Base-by-base conservation (phyloP, 1,140 invertebrate genomes). In the Drosophila bocqueti region DNA sequence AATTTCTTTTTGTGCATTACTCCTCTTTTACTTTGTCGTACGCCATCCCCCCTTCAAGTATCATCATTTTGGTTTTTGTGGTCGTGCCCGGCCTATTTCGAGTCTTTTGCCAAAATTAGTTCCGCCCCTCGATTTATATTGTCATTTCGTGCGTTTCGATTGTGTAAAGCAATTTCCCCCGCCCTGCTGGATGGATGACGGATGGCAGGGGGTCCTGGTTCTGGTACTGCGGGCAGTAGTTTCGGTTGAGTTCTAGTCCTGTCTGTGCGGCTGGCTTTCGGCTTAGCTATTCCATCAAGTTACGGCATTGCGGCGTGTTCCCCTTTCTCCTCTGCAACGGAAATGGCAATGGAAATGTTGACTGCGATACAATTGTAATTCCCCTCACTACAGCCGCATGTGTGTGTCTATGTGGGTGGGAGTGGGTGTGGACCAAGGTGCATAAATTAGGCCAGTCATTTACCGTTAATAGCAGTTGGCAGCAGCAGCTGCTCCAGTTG, bases 91-190 rank as follows among this genome's bases (percentile, higher is more conserved):
- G 85, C 85, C 85, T 90, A 90, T 89, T 90, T 90, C 81, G 69
- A 89, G 85, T 89, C 85, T 89, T 90, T 90, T 81, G 86, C 85
- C 81, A 90, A 74, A 89, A 89, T 89, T 90, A 89, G 85, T 85
- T 89, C 85, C 85, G 85, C 85, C 85, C 85, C 85, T 90, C 85
- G 85, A 89, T 89, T 89, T 89, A 89, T 89, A 90, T 89, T 89
- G 85, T 89, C 85, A 90, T 89, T 89, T 90, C 81, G 85, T 89
- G 81, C 85, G 85, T 89, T 89, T 89, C 85, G 85, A 89, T 90
- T 89, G 85, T 89, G 85, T 79, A 89, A 82, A 89, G 85, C 85
- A 89, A 89, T 89, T 90, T 89, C 74, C 61, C 71, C 57, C 64
- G 31, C 61, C 42, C n/a, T 42, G 21, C 43, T 15, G 68, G 38